A percentile compares a stretch with the other conserved stretches of the same genome.
phyloP scores from a whole-genome alignment of 2,888 invertebrate genomes.

The Neoaliturus tenellus region DNA sequence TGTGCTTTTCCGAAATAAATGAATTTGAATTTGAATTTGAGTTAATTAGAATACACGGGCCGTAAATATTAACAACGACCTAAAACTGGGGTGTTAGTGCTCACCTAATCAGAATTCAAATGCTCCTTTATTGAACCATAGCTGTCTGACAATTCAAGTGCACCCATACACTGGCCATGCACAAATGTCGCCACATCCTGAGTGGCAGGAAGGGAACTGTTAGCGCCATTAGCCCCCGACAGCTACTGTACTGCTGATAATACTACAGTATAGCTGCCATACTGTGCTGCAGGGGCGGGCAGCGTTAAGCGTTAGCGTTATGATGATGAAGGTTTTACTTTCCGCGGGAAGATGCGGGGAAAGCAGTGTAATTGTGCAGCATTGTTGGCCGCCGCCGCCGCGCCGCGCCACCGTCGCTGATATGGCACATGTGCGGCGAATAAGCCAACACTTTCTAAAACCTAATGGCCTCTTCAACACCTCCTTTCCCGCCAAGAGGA shows the following conservation, averaged over 20 bases:
- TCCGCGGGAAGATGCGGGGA: constrained; percentile 21
- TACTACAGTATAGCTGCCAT: no score
- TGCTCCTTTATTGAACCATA: no score
- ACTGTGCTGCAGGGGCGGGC: no score
- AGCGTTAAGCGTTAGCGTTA: no score
- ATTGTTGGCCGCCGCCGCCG: not conserved
- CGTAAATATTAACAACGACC: no score
- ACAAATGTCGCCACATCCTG: not conserved
- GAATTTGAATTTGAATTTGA: no score
- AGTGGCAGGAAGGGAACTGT: not conserved
- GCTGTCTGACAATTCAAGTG: no score
- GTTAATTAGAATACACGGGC: no score
- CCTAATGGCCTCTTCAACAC: not conserved
- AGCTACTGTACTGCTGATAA: not conserved
- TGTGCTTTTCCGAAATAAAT: no score
- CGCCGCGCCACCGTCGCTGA: not conserved
- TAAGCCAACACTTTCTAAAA: not conserved
- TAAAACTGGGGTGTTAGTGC: no score
- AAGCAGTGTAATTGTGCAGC: constrained; percentile 10
- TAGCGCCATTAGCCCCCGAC: not conserved
- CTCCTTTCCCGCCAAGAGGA: not conserved
- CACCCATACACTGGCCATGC: no score
- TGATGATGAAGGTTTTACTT: not conserved
- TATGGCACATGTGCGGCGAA: not conserved
- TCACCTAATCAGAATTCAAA: no score